phyloP scores from a whole-genome alignment of 2,113 vertebrate species.

The Phrynosoma platyrhinos region DNA sequence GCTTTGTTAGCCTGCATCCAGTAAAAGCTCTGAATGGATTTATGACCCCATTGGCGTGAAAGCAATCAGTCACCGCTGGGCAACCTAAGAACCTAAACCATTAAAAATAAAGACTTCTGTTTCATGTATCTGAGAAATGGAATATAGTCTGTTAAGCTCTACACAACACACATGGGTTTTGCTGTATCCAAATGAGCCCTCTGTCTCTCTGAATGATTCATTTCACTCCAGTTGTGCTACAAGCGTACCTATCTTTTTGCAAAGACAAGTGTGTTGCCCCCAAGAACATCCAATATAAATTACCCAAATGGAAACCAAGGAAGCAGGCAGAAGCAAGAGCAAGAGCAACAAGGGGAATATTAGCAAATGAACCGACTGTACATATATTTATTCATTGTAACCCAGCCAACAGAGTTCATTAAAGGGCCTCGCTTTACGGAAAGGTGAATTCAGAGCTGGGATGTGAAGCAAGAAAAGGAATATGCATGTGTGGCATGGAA shows the following conservation, averaged over 20 bases:
- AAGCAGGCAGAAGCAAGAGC: neutral
- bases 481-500: neutral
- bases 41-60: no score
- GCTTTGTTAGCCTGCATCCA: no score
- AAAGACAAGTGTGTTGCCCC: neutral
- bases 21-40: neutral
- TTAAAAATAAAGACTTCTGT: neutral
- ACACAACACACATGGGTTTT: neutral
- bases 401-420: neutral
- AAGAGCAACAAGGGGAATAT: no score
- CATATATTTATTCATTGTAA: neutral
- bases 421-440: neutral
- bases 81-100: neutral
- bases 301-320: neutral
- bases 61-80: neutral
- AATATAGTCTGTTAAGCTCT: neutral
- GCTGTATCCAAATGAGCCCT: neutral
- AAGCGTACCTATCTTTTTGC: neutral
- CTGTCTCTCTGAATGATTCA: neutral
- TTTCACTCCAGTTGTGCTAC: neutral
- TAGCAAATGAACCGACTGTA: neutral
- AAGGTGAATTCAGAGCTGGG: neutral
- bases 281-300: neutral
- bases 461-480: neutral
- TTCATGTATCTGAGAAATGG: neutral